These are phyloP conservation scores for Lordiphosa stackelbergi DNA, from an alignment of 1,140 invertebrate genomes.

Conservation along the genomic window DNA sequence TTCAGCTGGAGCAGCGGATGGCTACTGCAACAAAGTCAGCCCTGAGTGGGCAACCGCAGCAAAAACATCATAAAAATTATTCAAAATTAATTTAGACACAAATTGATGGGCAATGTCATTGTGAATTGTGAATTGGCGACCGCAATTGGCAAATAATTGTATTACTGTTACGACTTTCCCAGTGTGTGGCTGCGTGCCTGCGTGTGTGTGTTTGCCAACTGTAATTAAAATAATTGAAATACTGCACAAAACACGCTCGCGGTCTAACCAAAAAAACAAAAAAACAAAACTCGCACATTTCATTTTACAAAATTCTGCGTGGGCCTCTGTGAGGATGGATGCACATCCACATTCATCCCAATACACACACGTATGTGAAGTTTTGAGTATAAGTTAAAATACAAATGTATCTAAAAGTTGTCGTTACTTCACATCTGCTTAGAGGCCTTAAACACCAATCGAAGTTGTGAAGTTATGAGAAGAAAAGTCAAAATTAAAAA, in stretches of 20 bases:
- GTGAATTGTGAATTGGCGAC: conserved; percentile 23
- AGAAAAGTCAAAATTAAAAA: too few relatives aligned
- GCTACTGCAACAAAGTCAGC: too few relatives aligned
- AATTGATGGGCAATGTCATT: conserved; percentile 26
- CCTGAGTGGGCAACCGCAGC: conserved; percentile 1
- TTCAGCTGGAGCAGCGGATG: conserved; percentile 30
- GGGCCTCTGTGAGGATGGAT: too few relatives aligned
- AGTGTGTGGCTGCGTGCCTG: neutral
- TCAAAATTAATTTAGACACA: conserved; percentile 59
- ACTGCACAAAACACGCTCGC: conserved; percentile 18
- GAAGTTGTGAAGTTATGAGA: too few relatives aligned
- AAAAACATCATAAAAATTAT: conserved; percentile 51
- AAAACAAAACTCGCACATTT: conserved; percentile 3
- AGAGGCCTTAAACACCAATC: too few relatives aligned
- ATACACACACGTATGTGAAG: too few relatives aligned
- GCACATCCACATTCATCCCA: too few relatives aligned
- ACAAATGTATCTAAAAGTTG: too few relatives aligned
- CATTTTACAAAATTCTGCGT: too few relatives aligned
- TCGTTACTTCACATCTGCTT: too few relatives aligned
- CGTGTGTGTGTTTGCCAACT: conserved; percentile 27
- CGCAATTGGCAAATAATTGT: conserved; percentile 66
- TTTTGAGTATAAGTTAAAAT: too few relatives aligned
- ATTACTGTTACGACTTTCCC: conserved; percentile 9
- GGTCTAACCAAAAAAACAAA: conserved; percentile 52
- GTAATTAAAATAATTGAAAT: conserved; percentile 70